Percentiles rank a stretch among this genome's conserved stretches.
phyloP scores from a whole-genome alignment of 2,797 vertebrate genomes.

The Scleropages formosus region DNA sequence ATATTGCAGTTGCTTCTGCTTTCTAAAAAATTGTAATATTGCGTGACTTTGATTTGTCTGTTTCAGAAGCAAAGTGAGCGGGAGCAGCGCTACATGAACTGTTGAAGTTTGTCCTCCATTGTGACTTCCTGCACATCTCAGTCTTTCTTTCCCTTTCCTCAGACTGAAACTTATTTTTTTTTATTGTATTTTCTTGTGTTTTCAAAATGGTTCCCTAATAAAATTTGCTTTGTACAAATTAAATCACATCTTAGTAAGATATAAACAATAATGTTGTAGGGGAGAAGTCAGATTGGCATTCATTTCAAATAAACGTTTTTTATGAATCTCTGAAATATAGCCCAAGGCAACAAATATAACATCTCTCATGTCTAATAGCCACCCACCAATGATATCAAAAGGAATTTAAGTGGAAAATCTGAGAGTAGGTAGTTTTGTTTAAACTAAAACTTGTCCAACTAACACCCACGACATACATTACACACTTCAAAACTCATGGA shows the following conservation, averaged over 20 bases:
- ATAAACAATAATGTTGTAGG: slow-evolving; percentile 17
- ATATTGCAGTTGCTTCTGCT: slow-evolving; percentile 32
- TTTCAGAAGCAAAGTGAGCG: no score
- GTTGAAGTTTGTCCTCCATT: background rate
- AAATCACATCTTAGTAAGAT: slow-evolving; percentile 14
- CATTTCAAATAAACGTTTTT: slow-evolving; percentile 61
- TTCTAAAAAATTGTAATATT: no score
- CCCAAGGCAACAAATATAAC: slow-evolving; percentile 71
- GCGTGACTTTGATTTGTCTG: no score
- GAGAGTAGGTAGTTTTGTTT: slow-evolving; percentile 35
- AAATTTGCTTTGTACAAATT: slow-evolving; percentile 60
- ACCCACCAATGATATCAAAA: slow-evolving; percentile 73
- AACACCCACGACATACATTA: slow-evolving; percentile 53
- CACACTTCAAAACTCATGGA: slow-evolving; percentile 49
- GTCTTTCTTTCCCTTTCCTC: background rate
- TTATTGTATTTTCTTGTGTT: background rate
- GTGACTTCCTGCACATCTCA: background rate
- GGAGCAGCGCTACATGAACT: background rate
- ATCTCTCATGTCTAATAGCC: slow-evolving; percentile 74
- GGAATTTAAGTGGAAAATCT: slow-evolving; percentile 69
- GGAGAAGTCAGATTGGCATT: slow-evolving; percentile 59
- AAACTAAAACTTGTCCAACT: slow-evolving; percentile 56
- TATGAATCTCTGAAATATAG: slow-evolving; percentile 72
- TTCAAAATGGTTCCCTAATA: slow-evolving; percentile 63
- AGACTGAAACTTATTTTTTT: background rate